phyloP scores from a whole-genome alignment of 2,888 invertebrate genomes.

The Itoplectis maculator region DNA sequence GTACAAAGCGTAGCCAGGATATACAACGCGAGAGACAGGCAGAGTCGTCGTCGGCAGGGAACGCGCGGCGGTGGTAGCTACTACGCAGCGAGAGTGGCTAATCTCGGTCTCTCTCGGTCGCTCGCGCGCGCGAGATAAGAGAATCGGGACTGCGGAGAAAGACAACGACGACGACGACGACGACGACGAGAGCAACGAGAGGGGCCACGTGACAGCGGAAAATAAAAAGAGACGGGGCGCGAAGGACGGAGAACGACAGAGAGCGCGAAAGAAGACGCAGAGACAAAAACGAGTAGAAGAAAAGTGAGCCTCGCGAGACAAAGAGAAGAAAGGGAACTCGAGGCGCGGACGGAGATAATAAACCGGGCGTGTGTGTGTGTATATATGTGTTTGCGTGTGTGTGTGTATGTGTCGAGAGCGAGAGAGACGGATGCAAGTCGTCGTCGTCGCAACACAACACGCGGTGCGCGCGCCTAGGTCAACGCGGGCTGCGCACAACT shows the following conservation, averaged over 20 bases:
- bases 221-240: slow-evolving; percentile 21
- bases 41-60: background rate
- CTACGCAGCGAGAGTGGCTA: slow-evolving; percentile 78
- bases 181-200: background rate
- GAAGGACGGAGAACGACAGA: slow-evolving; percentile 42
- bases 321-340: slow-evolving; percentile 24
- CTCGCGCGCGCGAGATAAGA: slow-evolving; percentile 72
- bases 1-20: slow-evolving; percentile 14
- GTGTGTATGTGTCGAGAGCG: too few species aligned
- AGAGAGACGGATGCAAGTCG: slow-evolving; percentile 9
- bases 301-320: background rate
- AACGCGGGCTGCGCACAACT: slow-evolving; percentile 70
- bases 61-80: slow-evolving; percentile 62
- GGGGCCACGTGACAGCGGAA: slow-evolving; percentile 45
- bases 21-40: background rate
- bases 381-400: too few species aligned
- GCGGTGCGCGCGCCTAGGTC: slow-evolving; percentile 76
- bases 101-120: slow-evolving; percentile 69
- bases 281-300: slow-evolving; percentile 35
- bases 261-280: slow-evolving; percentile 1
- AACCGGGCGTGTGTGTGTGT: too few species aligned
- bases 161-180: slow-evolving; percentile 8
- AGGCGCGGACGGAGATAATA: slow-evolving; percentile 29
- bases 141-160: slow-evolving; percentile 69
- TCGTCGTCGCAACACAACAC: slow-evolving; percentile 66